phyloP scores from a whole-genome alignment of 2,113 vertebrate genomes.

The Nothoprocta perdicaria region DNA sequence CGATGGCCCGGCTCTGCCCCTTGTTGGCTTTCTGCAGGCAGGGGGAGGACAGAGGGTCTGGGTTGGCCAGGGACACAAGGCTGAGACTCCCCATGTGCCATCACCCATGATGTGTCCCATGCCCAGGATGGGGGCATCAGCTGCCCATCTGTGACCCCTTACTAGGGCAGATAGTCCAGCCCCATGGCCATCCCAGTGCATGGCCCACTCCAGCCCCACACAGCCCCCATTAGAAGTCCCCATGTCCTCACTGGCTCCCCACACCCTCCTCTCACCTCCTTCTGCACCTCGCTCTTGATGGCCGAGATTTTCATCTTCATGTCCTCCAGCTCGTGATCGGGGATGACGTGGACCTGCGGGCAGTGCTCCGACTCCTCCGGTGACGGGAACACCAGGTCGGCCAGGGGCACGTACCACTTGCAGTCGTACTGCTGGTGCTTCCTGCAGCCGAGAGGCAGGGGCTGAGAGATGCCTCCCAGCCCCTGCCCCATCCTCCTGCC shows the following conservation, averaged over 20 bases:
- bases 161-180: background rate
- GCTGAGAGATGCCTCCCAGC: background rate
- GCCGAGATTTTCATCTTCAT: slow-evolving; percentile 98
- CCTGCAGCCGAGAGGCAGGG: background rate
- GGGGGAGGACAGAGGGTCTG: background rate
- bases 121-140: no score
- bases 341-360: slow-evolving; percentile 90
- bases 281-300: slow-evolving; percentile 96
- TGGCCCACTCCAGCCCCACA: background rate
- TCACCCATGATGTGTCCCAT: rapidly evolving
- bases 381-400: slow-evolving; percentile 92
- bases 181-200: background rate
- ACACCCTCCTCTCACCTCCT: slow-evolving; percentile 83
- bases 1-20: slow-evolving; percentile 90
- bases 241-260: rapidly evolving
- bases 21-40: slow-evolving; percentile 89
- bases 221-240: background rate
- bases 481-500: no score
- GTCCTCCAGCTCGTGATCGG: slow-evolving; percentile 96
- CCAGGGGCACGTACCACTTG: slow-evolving; percentile 98
- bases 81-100: rapidly evolving
- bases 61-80: no score
- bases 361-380: slow-evolving; percentile 91
- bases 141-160: background rate
- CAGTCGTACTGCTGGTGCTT: slow-evolving; percentile 98